Percentiles rank a stretch among this genome's conserved stretches.
These are phyloP conservation scores for Anseranas semipalmata DNA, from an alignment of 2,113 vertebrate genomes.

Conservation along the genomic window DNA sequence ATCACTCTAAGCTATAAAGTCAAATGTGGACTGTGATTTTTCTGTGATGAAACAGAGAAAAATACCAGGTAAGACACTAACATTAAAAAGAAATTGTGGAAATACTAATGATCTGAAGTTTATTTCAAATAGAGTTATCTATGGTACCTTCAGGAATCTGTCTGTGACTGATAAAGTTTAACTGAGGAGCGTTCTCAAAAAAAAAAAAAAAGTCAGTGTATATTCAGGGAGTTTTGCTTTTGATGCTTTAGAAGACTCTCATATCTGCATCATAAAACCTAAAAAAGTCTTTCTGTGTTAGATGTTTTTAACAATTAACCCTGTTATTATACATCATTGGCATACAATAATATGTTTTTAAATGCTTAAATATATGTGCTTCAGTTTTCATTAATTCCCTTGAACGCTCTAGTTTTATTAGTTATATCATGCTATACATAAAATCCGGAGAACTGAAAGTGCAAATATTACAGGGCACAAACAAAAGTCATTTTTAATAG, in stretches of 20 bases:
- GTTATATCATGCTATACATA: neutral
- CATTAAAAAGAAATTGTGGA: neutral
- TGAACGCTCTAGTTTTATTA: neutral
- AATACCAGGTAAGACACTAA: neutral
- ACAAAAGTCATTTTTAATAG: neutral
- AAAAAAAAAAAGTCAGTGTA: neutral
- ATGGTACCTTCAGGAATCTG: neutral
- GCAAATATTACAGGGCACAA: neutral
- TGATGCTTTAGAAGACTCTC: neutral
- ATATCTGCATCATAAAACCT: neutral
- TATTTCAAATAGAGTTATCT: neutral
- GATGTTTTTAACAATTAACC: neutral
- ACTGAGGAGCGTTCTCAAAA: neutral
- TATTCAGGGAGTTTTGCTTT: neutral
- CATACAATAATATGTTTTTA: neutral
- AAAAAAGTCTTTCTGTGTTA: neutral
- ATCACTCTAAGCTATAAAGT: neutral
- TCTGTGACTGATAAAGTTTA: neutral
- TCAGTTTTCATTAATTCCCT: neutral
- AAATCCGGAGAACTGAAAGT: neutral
- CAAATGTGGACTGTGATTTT: rapidly evolving
- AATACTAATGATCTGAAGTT: neutral
- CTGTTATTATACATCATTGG: neutral
- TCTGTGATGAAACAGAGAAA: neutral
- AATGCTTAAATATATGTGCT: neutral